Conservation (phyloP, 2,113 vertebrate genomes). For the Glaucidium brasilianum region DNA sequence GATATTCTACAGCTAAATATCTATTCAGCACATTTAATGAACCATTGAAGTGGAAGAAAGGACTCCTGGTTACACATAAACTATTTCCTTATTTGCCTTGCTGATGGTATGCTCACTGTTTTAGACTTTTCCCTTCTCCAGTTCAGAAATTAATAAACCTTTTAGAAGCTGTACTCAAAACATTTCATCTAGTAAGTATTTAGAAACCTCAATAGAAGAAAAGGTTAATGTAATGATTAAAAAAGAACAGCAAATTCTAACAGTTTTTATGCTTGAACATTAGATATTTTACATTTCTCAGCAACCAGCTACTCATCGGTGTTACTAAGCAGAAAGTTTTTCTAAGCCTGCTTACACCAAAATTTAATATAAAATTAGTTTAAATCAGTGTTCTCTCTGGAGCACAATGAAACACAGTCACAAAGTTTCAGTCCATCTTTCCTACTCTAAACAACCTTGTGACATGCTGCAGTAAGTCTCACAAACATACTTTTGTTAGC, state of each 20-base stretch:
- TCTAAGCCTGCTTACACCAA: background rate
- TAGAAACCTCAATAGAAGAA: background rate
- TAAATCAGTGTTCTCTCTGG: background rate
- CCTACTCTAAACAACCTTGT: slow-evolving; percentile 29
- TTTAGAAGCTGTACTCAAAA: background rate
- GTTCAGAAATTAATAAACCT: background rate
- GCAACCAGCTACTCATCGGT: background rate
- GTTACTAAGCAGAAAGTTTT: background rate
- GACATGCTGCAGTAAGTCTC: background rate
- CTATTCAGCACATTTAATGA: background rate
- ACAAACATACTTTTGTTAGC: slow-evolving; percentile 36
- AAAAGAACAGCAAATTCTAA: background rate
- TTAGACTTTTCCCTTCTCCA: background rate
- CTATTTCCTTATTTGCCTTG: background rate
- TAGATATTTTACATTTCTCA: background rate
- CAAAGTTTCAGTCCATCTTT: background rate
- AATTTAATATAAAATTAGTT: background rate
- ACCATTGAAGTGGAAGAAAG: background rate
- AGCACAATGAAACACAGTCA: slow-evolving; percentile 8
- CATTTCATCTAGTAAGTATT: background rate
- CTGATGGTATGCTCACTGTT: background rate
- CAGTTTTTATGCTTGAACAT: background rate
- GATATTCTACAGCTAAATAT: background rate
- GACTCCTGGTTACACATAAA: background rate
- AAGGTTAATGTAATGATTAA: background rate